Base-by-base conservation (phyloP, 2,113 vertebrate genomes). In the Nematolebias whitei region DNA sequence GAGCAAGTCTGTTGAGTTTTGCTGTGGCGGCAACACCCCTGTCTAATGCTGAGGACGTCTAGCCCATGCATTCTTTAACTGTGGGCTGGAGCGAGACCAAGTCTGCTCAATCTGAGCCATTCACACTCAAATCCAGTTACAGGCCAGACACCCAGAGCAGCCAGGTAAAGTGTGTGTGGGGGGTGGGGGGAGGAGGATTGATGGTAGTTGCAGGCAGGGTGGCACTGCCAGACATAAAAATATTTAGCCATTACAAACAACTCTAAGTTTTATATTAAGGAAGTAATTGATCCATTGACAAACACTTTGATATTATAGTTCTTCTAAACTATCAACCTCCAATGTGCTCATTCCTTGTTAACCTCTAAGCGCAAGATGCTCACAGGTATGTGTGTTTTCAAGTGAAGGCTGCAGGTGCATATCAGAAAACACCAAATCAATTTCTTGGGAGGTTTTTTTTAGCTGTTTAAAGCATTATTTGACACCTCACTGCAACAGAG, bases 71-170 rank as follows among this genome's bases (percentile, higher is more conserved):
- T 79, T 78, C 80, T 87, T 72, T 48, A 70, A 73, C 67, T 76
- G 71, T 3, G 76, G 84, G 54, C 75, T 90, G 89, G 87, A 86
- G 48, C 15, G 29, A 55, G 20, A 67, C 88, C 85, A 89, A 83
- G 66, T n/a, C 59, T 41, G 56, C 78, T 92, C 87, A 92, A 88
- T 87, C 74, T 79, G 76, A 22, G 44, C 81, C 88, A 76, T 91
- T 90, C 87, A 91, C 82, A 75, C 65, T 58, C 15, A 63, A 62
- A 53, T 14, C 54, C 45, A 35, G 50, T 44, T 15, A 63, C 70
- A 65, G 74, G 76, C 75, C 75, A 76, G 81, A 68, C 65, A 72
- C 74, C 63, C 49, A 29, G 50, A 56, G 62, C 43, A 39, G 52
- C 12, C 16, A 29, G 62, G 16, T n/a, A n/a, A n/a, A n/a, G n/a